Base-by-base conservation (phyloP, 1,140 invertebrate species). In the Euschistus heros region DNA sequence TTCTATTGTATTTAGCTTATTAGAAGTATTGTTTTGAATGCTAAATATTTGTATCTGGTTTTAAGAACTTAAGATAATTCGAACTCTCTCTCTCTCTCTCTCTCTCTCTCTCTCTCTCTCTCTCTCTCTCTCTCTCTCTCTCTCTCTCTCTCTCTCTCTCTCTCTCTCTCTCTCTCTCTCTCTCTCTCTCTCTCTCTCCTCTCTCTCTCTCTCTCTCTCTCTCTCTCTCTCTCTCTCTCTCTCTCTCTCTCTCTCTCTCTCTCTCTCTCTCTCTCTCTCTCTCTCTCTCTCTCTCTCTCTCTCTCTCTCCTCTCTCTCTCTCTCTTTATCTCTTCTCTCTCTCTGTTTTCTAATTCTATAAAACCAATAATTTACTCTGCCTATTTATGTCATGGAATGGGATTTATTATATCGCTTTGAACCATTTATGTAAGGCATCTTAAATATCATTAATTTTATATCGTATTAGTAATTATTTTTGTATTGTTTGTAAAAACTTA, bases 181-280 rank as follows among this genome's bases (percentile, higher is more conserved):
- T 44, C 42, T 44, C 42, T 44, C 42, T 44, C 52, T 24, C 52
- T 55, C 52, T 10, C 52, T 55, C 52, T 18, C 52, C 18, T 18
- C 52, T 55, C 52, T 55, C 52, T 55, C 52, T 63, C 62, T 63
- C 62, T 63, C 62, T 63, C 62, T 63, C 62, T 63, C 62, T 63
- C 62, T 63, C 62, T 63, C 62, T 63, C 62, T 63, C 62, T 63
- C 62, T 63, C 62, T 63, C 62, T 63, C 62, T 63, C 62, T 63
- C 62, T 63, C 62, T 63, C 62, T 63, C 62, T 63, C 62, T 63
- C 62, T 63, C 62, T 63, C 62, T 63, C 62, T 63, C 62, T 63
- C 62, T 63, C 62, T 63, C 62, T 63, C 62, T 63, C 62, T 63
- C 62, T 63, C 62, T 63, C 62, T 63, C 62, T 63, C 62, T 63